Base-by-base conservation (phyloP, 2,888 invertebrate species). In the Flabesymbios commensalis region DNA sequence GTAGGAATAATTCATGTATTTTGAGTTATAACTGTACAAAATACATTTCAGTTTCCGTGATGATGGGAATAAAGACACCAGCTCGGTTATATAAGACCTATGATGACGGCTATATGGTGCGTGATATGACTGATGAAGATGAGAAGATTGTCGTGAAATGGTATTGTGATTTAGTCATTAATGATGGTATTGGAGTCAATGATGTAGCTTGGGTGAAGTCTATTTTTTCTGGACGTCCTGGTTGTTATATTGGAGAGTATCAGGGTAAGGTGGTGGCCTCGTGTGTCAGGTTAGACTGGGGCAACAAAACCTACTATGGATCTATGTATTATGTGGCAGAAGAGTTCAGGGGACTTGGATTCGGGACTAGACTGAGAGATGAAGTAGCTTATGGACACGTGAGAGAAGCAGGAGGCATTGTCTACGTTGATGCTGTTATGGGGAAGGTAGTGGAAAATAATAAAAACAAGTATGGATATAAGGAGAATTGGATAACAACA, bases 241-340 rank as follows among this genome's bases (percentile, higher is more conserved):
- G 63, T 14, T 66, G 61, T 48, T 64, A 64, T 52, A 56, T 66
- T 7, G 64, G 66, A 1, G 63, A 66, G 43, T 32, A 47, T 41
- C 41, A 64, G 41, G 64, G 64, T 7, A 26, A 45, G 29, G 53
- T 58, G 1, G 59, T 67, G n/a, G 63, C 65, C 0, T 60, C 60
- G 19, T 48, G 57, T 14, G 52, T 64, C 7, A 56, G 63, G 3
- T 42, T 65, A 41, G 60, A 57, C 2, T 57, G 59, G 63, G 31
- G 54, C 1, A 57, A 57, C 4, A 28, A 42, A 1, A 58, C 59
- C 17, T 61, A 52, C 55, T 65, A 57, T 24, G 65, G 63, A 3
- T 64, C 65, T 5, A 29, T 24, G 2, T 65, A 64, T 36, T 65
- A 57, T 45, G 65, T 65, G 41, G 60, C 43, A 2, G 48, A 59